A percentile compares a stretch with the other conserved stretches of the same genome.
These are phyloP conservation scores for Pseudanteris insignis DNA, from an alignment of 2,888 invertebrate genomes.

Conservation along the genomic window DNA sequence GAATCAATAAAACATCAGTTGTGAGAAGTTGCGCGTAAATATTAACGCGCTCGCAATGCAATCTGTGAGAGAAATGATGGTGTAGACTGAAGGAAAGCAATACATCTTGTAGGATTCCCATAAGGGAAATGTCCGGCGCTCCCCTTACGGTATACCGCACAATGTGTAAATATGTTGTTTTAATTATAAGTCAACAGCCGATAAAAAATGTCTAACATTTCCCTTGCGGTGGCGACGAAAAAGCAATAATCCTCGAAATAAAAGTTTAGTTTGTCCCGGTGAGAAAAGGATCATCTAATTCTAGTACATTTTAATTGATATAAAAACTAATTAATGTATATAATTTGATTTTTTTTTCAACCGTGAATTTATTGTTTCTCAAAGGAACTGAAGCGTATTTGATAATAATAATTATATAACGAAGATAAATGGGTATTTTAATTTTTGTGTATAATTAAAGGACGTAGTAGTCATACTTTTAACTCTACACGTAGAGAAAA, in stretches of 20 bases:
- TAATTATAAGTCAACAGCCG: slow-evolving; percentile 42
- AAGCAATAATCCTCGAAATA: slow-evolving; percentile 15
- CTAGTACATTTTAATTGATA: too few relatives aligned
- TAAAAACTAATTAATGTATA: slow-evolving; percentile 3
- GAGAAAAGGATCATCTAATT: slow-evolving; percentile 7
- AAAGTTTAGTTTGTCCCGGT: slow-evolving; percentile 9
- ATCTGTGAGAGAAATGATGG: slow-evolving; percentile 43
- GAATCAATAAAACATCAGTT: slow-evolving; percentile 40
- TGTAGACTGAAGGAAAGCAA: slow-evolving; percentile 26
- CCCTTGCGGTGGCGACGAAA: slow-evolving; percentile 3
- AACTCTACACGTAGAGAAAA: too few relatives aligned
- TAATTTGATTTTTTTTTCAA: not conserved
- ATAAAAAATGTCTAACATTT: slow-evolving; percentile 27
- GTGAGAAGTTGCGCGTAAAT: slow-evolving; percentile 45
- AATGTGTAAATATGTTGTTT: slow-evolving; percentile 42
- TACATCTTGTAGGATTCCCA: slow-evolving; percentile 42
- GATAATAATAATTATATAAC: too few relatives aligned
- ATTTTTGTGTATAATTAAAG: not conserved
- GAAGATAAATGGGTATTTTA: too few relatives aligned
- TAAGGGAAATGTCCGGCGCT: slow-evolving; percentile 35
- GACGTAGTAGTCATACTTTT: too few relatives aligned
- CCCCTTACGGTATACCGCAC: slow-evolving; percentile 15
- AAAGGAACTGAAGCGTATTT: not conserved
- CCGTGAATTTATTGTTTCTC: not conserved
- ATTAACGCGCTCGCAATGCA: slow-evolving; percentile 35